phyloP scores from a whole-genome alignment of 2,888 invertebrate genomes.

The Crioceris asparagi region DNA sequence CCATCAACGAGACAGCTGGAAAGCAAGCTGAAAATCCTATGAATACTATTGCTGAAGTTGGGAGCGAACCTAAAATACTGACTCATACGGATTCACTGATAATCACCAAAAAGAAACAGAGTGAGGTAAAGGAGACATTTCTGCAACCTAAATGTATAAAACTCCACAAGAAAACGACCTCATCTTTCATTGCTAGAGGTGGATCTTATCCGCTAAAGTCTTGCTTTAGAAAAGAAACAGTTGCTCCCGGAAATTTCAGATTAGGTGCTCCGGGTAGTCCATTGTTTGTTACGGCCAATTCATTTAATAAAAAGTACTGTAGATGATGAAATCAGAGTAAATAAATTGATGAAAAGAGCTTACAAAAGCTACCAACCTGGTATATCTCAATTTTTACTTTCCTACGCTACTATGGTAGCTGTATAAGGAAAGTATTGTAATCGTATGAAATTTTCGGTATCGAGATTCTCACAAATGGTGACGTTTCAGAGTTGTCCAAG shows the following conservation, averaged over 20 bases:
- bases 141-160: slow-evolving; percentile 30
- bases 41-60: too few relatives aligned
- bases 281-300: slow-evolving; percentile 22
- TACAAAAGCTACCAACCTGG: too few relatives aligned
- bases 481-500: too few relatives aligned
- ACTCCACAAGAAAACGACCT: slow-evolving; percentile 22
- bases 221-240: slow-evolving; percentile 21
- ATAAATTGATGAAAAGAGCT: too few relatives aligned
- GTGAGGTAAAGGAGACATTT: slow-evolving; percentile 21
- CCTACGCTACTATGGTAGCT: too few relatives aligned
- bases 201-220: slow-evolving; percentile 27
- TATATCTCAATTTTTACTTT: too few relatives aligned
- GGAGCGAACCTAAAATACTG: slow-evolving; percentile 16
- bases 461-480: too few relatives aligned
- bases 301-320: slow-evolving; percentile 12
- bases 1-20: too few relatives aligned
- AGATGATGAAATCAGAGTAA: too few relatives aligned
- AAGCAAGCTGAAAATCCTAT: too few relatives aligned
- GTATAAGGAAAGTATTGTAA: too few relatives aligned
- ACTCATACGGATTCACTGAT: slow-evolving; percentile 31
- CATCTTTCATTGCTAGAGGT: slow-evolving; percentile 21
- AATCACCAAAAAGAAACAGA: slow-evolving; percentile 26
- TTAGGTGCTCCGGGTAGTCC: slow-evolving; percentile 25
- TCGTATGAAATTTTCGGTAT: too few relatives aligned
- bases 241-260: slow-evolving; percentile 19